A percentile compares a stretch with the other conserved stretches of the same genome.
Evolutionary conservation across 2,797 vertebrate genomes (phyloP).

Genomic region (Adrianichthys oophorus): DNA sequence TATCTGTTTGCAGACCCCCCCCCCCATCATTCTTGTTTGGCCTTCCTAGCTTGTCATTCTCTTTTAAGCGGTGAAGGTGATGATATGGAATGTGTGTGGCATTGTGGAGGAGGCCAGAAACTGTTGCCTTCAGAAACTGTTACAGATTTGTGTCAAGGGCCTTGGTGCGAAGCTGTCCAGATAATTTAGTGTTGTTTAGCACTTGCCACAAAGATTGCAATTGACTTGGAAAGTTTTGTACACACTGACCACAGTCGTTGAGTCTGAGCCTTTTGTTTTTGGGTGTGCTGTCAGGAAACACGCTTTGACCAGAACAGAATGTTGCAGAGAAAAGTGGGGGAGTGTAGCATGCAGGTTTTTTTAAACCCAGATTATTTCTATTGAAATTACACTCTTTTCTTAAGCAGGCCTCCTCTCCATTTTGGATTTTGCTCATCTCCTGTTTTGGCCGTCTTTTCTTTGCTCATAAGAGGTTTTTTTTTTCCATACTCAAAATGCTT

Average conservation of each 20-base stretch:
- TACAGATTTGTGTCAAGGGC: slow-evolving; percentile 46
- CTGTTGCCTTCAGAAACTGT: slow-evolving; percentile 64
- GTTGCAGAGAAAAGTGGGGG: slow-evolving; percentile 13
- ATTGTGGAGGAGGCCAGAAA: slow-evolving; percentile 22
- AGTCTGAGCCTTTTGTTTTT: slow-evolving; percentile 44
- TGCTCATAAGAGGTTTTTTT: slow-evolving; percentile 16
- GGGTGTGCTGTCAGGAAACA: slow-evolving; percentile 37
- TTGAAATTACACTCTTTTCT: slow-evolving; percentile 28
- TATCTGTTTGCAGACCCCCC: slow-evolving; percentile 65
- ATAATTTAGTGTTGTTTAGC: slow-evolving; percentile 54
- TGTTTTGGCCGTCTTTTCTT: slow-evolving; percentile 13
- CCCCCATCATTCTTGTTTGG: slow-evolving; percentile 28
- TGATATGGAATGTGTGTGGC: slow-evolving; percentile 21
- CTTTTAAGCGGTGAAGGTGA: slow-evolving; percentile 29
- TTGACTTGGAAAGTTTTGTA: slow-evolving; percentile 47
- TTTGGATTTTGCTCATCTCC: slow-evolving; percentile 31
- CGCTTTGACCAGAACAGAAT: slow-evolving; percentile 38
- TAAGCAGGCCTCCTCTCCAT: slow-evolving; percentile 9
- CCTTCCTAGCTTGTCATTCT: slow-evolving; percentile 34
- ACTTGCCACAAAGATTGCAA: slow-evolving; percentile 34
- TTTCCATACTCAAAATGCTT: background rate
- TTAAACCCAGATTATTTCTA: slow-evolving; percentile 9
- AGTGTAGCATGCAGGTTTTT: slow-evolving; percentile 2
- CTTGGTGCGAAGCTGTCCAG: slow-evolving; percentile 48
- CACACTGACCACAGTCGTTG: slow-evolving; percentile 34